phyloP scores from a whole-genome alignment of 2,888 invertebrate genomes.

The Patella depressa region DNA sequence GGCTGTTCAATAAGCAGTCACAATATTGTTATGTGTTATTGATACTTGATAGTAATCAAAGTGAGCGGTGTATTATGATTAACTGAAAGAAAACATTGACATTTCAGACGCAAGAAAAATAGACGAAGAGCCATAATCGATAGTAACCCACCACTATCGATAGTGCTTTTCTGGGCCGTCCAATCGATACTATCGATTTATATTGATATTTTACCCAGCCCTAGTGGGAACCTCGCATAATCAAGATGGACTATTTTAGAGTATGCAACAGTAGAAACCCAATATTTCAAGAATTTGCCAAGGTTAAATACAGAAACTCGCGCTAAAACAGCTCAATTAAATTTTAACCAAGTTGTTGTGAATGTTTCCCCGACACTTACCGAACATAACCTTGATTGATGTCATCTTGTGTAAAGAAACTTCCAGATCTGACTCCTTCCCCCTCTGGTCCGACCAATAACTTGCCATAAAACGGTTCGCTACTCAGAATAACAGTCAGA shows the following conservation, averaged over 20 bases:
- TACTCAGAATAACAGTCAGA: constrained; percentile 47
- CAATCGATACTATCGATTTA: no score
- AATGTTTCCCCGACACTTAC: constrained; percentile 33
- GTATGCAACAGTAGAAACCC: not conserved
- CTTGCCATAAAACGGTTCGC: constrained; percentile 50
- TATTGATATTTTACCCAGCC: no score
- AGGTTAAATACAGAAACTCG: constrained; percentile 15
- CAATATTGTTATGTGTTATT: no score
- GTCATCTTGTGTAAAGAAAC: constrained; percentile 58
- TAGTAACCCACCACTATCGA: no score
- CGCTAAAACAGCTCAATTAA: not conserved
- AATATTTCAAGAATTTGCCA: not conserved
- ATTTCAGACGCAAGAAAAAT: no score
- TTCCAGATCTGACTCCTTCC: constrained; percentile 43
- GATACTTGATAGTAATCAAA: no score
- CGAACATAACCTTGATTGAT: constrained; percentile 55
- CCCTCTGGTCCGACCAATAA: constrained; percentile 38
- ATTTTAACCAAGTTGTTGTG: not conserved
- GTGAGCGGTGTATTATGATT: no score
- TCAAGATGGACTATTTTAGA: not conserved
- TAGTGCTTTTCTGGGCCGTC: no score
- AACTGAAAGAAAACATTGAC: no score
- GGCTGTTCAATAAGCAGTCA: no score
- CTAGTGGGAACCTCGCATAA: no score
- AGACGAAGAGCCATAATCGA: no score